These are phyloP conservation scores for Triplophysa rosa DNA, from an alignment of 2,113 vertebrate species.

Conservation along the genomic window DNA sequence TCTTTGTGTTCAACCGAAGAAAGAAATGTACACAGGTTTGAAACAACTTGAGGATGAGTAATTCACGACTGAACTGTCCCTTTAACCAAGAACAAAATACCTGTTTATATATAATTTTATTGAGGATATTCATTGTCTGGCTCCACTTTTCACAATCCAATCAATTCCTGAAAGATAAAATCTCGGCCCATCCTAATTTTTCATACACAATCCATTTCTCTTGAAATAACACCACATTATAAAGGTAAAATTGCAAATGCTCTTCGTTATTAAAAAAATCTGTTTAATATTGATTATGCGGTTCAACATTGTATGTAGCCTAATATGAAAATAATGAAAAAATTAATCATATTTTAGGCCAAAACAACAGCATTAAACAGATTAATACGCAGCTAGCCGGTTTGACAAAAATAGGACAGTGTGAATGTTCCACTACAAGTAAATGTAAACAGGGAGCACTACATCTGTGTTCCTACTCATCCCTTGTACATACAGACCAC, in stretches of 20 bases:
- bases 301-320: too few relatives aligned
- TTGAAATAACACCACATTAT: neutral
- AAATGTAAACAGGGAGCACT: conserved; percentile 23
- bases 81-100: neutral
- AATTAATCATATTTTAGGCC: neutral
- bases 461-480: conserved; percentile 37
- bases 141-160: neutral
- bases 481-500: conserved; percentile 22
- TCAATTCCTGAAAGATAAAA: neutral
- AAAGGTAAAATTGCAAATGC: neutral
- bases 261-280: too few relatives aligned
- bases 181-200: neutral
- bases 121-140: neutral
- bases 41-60: too few relatives aligned
- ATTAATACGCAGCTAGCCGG: neutral
- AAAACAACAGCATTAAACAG: conserved; percentile 13
- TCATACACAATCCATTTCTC: neutral
- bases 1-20: too few relatives aligned
- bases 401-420: conserved; percentile 38
- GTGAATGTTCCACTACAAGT: conserved; percentile 4
- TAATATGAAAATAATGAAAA: neutral
- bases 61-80: too few relatives aligned
- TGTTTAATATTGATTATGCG: too few relatives aligned
- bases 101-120: neutral
- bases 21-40: too few relatives aligned